These are phyloP conservation scores for Valencia hispanica DNA, from an alignment of 2,797 vertebrate species.

Conservation along the genomic window DNA sequence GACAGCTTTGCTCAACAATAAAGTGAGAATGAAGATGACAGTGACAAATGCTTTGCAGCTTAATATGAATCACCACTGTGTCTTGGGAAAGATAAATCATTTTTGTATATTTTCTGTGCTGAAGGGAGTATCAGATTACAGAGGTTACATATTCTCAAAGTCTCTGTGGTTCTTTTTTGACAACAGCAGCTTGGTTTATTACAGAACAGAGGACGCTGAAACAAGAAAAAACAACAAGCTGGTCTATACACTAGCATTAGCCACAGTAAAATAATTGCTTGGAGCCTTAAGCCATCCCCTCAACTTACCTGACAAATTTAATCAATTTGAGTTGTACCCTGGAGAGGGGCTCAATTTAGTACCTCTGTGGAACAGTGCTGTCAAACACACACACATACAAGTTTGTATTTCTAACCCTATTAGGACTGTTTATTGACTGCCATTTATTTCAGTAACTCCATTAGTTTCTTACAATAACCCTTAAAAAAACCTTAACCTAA, in stretches of 20 bases:
- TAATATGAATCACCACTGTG: slow-evolving; percentile 4
- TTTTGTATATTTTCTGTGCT: slow-evolving; percentile 32
- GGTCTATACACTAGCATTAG: slow-evolving; percentile 59
- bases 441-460: not conserved
- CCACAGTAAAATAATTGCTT: slow-evolving; percentile 77
- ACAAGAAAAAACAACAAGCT: slow-evolving; percentile 32
- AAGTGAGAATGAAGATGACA: slow-evolving; percentile 6
- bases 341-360: slow-evolving; percentile 64
- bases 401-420: not conserved
- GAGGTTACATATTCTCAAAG: slow-evolving; percentile 25
- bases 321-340: slow-evolving; percentile 76
- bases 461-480: not conserved
- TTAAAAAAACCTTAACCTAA: not conserved
- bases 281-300: slow-evolving; percentile 65
- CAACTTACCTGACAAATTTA: slow-evolving; percentile 77
- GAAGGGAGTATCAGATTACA: slow-evolving; percentile 29
- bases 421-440: not conserved
- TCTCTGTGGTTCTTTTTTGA: slow-evolving; percentile 29
- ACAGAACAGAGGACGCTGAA: slow-evolving; percentile 26
- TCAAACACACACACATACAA: slow-evolving; percentile 8
- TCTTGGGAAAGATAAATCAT: slow-evolving; percentile 6
- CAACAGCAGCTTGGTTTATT: slow-evolving; percentile 43
- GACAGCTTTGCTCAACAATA: slow-evolving; percentile 3
- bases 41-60: slow-evolving; percentile 11
- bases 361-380: slow-evolving; percentile 49